Percentiles rank a stretch among this genome's conserved stretches.
Evolutionary conservation across 2,797 vertebrate genomes (phyloP).

Genomic region (Paratrypauchen microcephalus): DNA sequence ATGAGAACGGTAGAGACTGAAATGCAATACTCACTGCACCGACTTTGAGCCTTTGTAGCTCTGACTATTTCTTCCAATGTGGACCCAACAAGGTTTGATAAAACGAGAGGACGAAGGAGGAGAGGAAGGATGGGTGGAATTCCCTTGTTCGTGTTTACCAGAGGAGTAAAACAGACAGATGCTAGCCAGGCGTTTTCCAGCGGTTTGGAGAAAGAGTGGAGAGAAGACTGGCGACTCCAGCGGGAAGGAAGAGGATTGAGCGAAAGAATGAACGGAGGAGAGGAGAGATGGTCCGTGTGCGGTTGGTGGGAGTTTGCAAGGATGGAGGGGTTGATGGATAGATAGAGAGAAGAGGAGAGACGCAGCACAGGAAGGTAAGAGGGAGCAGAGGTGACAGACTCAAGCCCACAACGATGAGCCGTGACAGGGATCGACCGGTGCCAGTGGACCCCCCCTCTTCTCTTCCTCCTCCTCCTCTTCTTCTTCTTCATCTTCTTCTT

Average conservation of each 20-base stretch:
- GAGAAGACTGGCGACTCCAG: slow-evolving; percentile 7
- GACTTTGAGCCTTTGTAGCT: slow-evolving; percentile 74
- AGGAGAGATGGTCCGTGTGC: slow-evolving; percentile 37
- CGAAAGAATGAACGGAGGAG: background rate
- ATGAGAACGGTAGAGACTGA: slow-evolving; percentile 64
- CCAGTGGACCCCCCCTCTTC: slow-evolving; percentile 24
- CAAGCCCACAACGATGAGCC: slow-evolving; percentile 37
- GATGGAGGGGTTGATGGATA: slow-evolving; percentile 10
- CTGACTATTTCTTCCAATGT: slow-evolving; percentile 69
- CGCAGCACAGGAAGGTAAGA: slow-evolving; percentile 46
- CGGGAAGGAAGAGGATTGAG: slow-evolving; percentile 3
- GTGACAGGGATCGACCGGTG: slow-evolving; percentile 74
- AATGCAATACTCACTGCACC: slow-evolving; percentile 73
- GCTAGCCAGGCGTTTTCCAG: slow-evolving; percentile 24
- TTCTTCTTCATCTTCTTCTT: too few species aligned
- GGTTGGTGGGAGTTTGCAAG: background rate
- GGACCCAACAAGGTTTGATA: slow-evolving; percentile 57
- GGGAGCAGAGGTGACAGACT: slow-evolving; percentile 65
- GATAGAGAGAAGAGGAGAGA: slow-evolving; percentile 64
- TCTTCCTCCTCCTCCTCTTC: background rate
- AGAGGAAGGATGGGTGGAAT: slow-evolving; percentile 41
- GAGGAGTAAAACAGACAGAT: background rate
- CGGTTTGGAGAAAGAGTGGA: slow-evolving; percentile 13
- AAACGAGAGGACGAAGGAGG: slow-evolving; percentile 43
- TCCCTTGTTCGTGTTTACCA: background rate